These are phyloP conservation scores for Eupithecia dodoneata DNA, from an alignment of 2,888 invertebrate genomes.

Conservation along the genomic window DNA sequence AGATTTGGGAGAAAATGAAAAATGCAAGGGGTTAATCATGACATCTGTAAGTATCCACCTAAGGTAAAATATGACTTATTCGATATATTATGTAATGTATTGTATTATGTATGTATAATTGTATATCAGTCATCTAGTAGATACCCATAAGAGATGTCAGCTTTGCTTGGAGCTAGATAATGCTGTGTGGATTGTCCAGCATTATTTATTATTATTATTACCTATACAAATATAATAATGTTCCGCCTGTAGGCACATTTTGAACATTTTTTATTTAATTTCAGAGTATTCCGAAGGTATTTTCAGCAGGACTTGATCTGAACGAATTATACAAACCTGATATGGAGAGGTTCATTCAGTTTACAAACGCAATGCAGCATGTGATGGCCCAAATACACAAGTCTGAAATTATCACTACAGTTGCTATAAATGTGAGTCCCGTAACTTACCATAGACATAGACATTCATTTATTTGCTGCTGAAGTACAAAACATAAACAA, in stretches of 20 bases:
- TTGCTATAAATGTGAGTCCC: slow-evolving; percentile 88
- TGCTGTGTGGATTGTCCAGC: too few relatives aligned
- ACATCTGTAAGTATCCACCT: slow-evolving; percentile 85
- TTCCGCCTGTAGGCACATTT: neutral
- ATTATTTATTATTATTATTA: too few relatives aligned
- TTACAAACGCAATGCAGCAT: slow-evolving; percentile 88
- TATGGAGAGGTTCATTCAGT: slow-evolving; percentile 80
- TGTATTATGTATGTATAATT: too few relatives aligned
- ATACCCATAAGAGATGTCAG: too few relatives aligned
- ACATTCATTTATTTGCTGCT: too few relatives aligned
- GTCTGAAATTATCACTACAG: slow-evolving; percentile 86
- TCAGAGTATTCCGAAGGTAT: slow-evolving; percentile 85
- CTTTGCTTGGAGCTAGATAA: too few relatives aligned
- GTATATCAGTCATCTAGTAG: too few relatives aligned
- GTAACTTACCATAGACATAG: too few relatives aligned
- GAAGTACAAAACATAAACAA: too few relatives aligned
- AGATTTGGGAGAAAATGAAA: slow-evolving; percentile 82
- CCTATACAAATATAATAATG: neutral
- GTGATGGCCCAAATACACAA: slow-evolving; percentile 88
- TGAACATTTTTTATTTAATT: slow-evolving; percentile 18
- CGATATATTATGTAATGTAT: too few relatives aligned
- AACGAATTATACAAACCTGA: slow-evolving; percentile 90
- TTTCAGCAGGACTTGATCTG: slow-evolving; percentile 91
- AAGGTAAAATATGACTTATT: neutral
- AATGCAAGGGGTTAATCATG: slow-evolving; percentile 86